phyloP scores from a whole-genome alignment of 1,140 invertebrate genomes.

The Platorchestia sp. region DNA sequence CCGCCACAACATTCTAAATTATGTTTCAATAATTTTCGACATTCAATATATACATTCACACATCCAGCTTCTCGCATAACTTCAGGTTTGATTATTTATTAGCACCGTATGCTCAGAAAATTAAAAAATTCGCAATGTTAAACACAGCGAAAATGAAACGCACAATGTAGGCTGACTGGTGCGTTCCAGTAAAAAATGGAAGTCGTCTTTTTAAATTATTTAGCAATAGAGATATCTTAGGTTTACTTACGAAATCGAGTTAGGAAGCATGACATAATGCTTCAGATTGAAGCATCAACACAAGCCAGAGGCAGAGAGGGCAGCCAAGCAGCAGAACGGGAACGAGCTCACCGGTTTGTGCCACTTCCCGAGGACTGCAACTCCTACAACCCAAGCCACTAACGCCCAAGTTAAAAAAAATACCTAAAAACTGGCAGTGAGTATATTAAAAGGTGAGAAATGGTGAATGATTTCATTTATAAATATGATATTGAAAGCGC shows the following conservation, averaged over 20 bases:
- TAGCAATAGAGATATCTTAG: neutral
- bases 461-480: neutral
- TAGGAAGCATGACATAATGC: neutral
- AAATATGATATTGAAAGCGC: neutral
- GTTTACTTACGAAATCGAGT: neutral
- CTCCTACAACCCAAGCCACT: neutral
- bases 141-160: too few species aligned
- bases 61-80: too few species aligned
- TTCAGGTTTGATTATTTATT: too few species aligned
- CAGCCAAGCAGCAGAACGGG: neutral
- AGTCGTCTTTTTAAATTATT: neutral
- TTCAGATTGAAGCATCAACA: neutral
- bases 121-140: too few species aligned
- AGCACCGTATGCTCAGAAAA: too few species aligned
- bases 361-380: neutral
- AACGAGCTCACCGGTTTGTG: neutral
- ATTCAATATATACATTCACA: too few species aligned
- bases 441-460: neutral
- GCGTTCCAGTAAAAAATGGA: neutral
- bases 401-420: neutral
- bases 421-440: neutral
- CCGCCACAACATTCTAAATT: too few species aligned
- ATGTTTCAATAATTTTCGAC: too few species aligned
- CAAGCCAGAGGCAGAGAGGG: neutral
- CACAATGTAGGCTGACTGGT: too few species aligned